Conservation (phyloP, 1,140 invertebrate species). For the Cecropterus lyciades region DNA sequence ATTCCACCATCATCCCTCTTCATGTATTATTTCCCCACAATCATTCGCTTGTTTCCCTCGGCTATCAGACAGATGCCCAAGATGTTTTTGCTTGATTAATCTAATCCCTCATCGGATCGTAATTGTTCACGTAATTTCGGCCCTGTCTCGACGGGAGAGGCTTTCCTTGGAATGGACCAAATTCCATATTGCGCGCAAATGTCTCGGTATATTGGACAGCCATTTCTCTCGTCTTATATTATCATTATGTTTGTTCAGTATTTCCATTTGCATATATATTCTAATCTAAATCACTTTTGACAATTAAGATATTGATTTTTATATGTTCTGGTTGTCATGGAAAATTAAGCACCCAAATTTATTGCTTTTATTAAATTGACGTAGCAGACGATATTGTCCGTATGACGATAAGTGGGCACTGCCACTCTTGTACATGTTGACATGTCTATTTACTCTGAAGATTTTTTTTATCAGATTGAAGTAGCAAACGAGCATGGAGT, state of each 20-base stretch:
- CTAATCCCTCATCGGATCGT: slow-evolving; percentile 60
- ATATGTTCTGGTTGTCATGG: no score
- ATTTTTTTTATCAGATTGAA: no score
- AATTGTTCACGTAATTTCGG: slow-evolving; percentile 56
- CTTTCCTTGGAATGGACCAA: slow-evolving; percentile 23
- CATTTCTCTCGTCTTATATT: slow-evolving; percentile 12
- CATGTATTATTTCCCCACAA: not conserved
- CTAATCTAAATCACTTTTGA: not conserved
- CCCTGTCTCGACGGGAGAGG: slow-evolving; percentile 29
- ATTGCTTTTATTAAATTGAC: no score
- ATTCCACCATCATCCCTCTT: not conserved
- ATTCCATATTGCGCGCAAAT: slow-evolving; percentile 26
- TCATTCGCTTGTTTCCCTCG: not conserved
- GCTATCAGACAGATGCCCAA: slow-evolving; percentile 8
- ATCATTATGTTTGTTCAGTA: slow-evolving; percentile 11
- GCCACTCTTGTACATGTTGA: no score
- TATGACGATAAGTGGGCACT: no score
- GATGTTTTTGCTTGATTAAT: slow-evolving; percentile 70
- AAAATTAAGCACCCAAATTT: no score
- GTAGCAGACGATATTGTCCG: no score
- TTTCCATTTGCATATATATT: slow-evolving; percentile 11
- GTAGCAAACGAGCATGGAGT: no score
- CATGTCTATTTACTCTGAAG: no score
- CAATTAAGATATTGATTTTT: no score
- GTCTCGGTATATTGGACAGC: slow-evolving; percentile 17